Evolutionary conservation across 2,797 vertebrate species (phyloP), one percentile per base, ranked within the genome.

Genomic region (Cuculus canorus): DNA sequence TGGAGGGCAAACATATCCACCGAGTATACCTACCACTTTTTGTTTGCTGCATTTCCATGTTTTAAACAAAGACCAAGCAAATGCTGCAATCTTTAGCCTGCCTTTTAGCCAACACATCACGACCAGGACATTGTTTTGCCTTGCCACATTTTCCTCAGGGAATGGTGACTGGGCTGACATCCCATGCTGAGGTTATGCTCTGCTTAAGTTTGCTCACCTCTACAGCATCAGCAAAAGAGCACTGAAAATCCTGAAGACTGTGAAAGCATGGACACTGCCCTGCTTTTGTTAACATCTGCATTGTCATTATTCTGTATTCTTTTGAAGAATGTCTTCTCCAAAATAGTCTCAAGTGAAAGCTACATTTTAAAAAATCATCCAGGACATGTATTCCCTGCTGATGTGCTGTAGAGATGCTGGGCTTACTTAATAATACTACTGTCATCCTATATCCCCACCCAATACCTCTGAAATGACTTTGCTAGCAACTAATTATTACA

Each of bases 11-110:
- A 53, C 7, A 5, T 11, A 57, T 24, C 52, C 68, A 84, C 68
- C 18, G 0, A 66, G 19, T 22, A 15, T 21, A 53, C 28, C 78
- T 82, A 22, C 60, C 66, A 39, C 59, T 64, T 92, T 86, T 68
- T 60, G 7, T 90, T 90, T 79, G 41, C 68, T 81, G 88, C 28
- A 15, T 88, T 86, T 72, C 54, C 56, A 14, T 76, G 12, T 66
- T 88, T 88, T 77, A 82, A 90, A 79, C 48, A 56, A 94, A 80
- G 81, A 59, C 32, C 21, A 70, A 78, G 57, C 4, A 90, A 89
- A 53, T 5, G 5, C 88, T 69, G 54, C 47, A 52, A 23, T 22
- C 70, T 56, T 76, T 28, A 86, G 30, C 45, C 64, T 50, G 25
- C 22, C 6, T 80, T 93, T 90, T 84, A 77, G 18, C 53, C 68